A percentile compares a stretch with the other conserved stretches of the same genome.
Evolutionary conservation across 2,888 invertebrate species (phyloP).

Genomic region (Platycnemis pennipes): DNA sequence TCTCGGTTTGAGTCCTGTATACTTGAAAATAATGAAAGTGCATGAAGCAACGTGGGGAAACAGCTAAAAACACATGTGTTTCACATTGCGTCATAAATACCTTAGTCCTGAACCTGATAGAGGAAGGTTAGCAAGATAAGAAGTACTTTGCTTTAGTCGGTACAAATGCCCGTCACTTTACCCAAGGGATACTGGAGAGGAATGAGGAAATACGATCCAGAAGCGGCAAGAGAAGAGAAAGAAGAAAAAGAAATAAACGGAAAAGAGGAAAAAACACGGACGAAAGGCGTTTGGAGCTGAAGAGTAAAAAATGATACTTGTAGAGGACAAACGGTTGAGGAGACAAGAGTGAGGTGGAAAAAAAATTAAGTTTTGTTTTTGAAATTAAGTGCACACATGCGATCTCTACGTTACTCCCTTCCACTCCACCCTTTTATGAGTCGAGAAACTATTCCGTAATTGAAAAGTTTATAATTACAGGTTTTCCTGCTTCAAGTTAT

Average conservation of each 20-base stretch:
- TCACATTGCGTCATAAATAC: too few species aligned
- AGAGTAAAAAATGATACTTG: not conserved
- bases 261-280: not conserved
- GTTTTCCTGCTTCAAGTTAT: not conserved
- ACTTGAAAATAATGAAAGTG: too few species aligned
- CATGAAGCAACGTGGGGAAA: too few species aligned
- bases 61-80: too few species aligned
- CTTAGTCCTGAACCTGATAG: too few species aligned
- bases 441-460: slow-evolving; percentile 41
- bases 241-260: not conserved
- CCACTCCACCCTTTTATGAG: not conserved
- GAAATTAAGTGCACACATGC: slow-evolving; percentile 1
- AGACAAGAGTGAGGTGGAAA: not conserved
- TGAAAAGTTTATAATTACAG: slow-evolving; percentile 43
- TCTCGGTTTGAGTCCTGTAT: too few species aligned
- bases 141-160: too few species aligned
- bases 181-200: too few species aligned
- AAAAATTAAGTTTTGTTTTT: not conserved
- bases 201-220: too few species aligned
- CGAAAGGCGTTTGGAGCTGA: not conserved
- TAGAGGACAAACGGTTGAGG: not conserved
- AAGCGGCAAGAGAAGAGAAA: not conserved
- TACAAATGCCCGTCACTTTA: too few species aligned
- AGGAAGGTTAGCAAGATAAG: too few species aligned
- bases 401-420: not conserved